Conservation (phyloP, 2,113 vertebrate species). For the Martes martes region DNA sequence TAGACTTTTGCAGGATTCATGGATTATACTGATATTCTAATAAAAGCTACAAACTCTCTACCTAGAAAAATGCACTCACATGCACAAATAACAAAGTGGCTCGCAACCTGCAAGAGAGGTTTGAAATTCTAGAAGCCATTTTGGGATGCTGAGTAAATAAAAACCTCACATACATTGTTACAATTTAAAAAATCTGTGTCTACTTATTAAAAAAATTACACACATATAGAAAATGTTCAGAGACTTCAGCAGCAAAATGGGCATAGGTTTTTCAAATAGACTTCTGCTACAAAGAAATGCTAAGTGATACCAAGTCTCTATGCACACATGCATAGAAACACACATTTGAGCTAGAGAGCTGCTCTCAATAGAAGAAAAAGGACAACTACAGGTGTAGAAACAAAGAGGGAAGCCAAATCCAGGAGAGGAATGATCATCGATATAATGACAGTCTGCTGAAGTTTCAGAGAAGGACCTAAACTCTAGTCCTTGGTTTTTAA, state of each 20-base stretch:
- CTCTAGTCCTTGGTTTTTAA: background rate
- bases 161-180: background rate
- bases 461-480: background rate
- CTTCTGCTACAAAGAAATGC: background rate
- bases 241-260: background rate
- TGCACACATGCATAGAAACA: accelerated
- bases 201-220: background rate
- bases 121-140: background rate
- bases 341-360: background rate
- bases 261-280: background rate
- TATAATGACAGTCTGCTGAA: no score
- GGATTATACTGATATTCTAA: background rate
- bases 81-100: background rate
- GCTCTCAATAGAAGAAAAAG: background rate
- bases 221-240: background rate
- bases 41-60: background rate
- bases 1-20: background rate
- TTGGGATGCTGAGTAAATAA: background rate
- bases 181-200: background rate
- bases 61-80: background rate
- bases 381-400: background rate
- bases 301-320: background rate
- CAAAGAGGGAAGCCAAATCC: background rate
- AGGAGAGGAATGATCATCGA: background rate
- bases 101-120: accelerated